These are phyloP conservation scores for Trachymyrmex septentrionalis DNA, from an alignment of 1,140 invertebrate species.

Conservation along the genomic window DNA sequence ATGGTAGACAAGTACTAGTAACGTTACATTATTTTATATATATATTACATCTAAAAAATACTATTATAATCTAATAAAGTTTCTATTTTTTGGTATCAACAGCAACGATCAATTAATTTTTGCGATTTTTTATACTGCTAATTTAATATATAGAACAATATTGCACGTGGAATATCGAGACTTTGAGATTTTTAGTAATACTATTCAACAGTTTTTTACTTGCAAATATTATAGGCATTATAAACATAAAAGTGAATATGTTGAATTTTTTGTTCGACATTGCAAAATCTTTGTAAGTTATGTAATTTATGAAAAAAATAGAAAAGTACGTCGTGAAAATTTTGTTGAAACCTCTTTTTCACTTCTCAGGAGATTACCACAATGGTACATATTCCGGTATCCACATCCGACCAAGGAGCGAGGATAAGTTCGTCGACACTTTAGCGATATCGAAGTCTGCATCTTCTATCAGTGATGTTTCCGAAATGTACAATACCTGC, in stretches of 20 bases:
- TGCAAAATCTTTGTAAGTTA: constrained; percentile 30
- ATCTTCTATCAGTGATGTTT: constrained; percentile 33
- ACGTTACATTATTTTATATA: constrained; percentile 80
- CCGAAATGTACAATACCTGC: constrained; percentile 3
- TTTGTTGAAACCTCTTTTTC: constrained; percentile 21
- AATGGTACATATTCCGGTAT: constrained; percentile 12
- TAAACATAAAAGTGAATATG: constrained; percentile 19
- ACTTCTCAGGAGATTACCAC: constrained; percentile 25
- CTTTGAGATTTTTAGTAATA: not conserved
- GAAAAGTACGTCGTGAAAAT: constrained; percentile 27
- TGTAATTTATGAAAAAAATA: constrained; percentile 32
- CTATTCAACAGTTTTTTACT: not conserved
- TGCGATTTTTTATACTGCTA: constrained; percentile 46
- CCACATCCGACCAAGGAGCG: constrained; percentile 13
- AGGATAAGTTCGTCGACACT: not conserved
- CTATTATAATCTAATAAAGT: constrained; percentile 83
- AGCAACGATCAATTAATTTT: constrained; percentile 69
- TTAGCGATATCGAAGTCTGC: not conserved
- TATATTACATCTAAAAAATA: constrained; percentile 73
- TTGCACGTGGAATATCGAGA: not conserved
- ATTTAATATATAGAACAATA: not conserved
- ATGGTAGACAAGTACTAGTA: constrained; percentile 76
- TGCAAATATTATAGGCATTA: constrained; percentile 6
- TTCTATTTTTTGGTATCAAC: constrained; percentile 85
- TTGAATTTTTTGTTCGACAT: constrained; percentile 11